Base-by-base conservation (phyloP, 2,888 invertebrate genomes). In the Agriopis marginaria region DNA sequence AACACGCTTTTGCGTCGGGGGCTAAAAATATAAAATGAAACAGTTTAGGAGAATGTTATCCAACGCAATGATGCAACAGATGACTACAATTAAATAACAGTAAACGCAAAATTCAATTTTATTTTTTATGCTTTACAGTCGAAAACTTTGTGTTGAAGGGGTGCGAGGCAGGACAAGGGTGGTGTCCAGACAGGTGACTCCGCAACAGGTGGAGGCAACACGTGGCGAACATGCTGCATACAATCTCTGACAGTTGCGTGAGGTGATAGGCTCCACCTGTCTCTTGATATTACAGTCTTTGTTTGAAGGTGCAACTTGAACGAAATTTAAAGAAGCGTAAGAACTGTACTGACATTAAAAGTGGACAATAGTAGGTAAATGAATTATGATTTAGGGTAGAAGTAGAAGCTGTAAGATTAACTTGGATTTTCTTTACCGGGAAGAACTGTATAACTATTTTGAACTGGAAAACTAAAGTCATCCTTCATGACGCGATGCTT, bases 171-270 rank as follows among this genome's bases (percentile, higher is more conserved):
- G 78, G 7, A 42, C 61, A 65, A 75, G 64, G 62, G 62, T 53
- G 51, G 72, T 77, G 70, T 70, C 67, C 63, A 66, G 76, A 77
- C 79, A 75, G 74, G 76, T 80, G 73, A n/a, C 62, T 65, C 70
- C 73, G 54, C 64, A 68, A 76, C 89, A 89, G 88, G 86, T 89
- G 89, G 62, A 17, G 14, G 63, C 61, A 74, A 81, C 85, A 82
- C 82, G 83, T 83, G 83, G 75, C 70, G 65, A 66, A 71, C 69
- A 68, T 54, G 63, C 17, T 56, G 63, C 61, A 47, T 45, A 69
- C 65, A 58, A 62, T 67, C 53, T 66, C 56, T 56, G 58, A n/a
- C 62, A 17, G 65, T 50, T 53, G 42, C 32, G 49, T 61, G 6
- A 40, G 47, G 17, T 23, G 45, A 50, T 45, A 11, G 40, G 49